phyloP scores from a whole-genome alignment of 1,140 invertebrate species.

The Drosophila tristis region DNA sequence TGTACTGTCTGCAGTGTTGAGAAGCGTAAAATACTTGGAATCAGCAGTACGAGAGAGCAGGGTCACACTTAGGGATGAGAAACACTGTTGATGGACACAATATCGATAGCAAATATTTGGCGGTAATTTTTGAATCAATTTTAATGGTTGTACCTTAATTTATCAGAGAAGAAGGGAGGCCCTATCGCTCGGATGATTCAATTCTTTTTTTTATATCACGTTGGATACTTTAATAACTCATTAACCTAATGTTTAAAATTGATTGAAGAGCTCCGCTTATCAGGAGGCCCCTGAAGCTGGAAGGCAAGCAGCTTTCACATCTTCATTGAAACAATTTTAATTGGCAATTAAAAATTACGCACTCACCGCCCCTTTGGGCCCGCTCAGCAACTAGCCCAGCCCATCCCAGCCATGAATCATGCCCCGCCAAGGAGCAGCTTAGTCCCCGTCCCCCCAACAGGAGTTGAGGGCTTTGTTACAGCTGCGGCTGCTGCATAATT shows the following conservation, averaged over 20 bases:
- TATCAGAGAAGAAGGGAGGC: too few relatives aligned
- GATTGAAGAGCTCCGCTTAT: too few relatives aligned
- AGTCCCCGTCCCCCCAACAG: neutral
- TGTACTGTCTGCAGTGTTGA: neutral
- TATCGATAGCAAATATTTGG: too few relatives aligned
- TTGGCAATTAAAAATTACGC: constrained; percentile 78
- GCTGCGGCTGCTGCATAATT: constrained; percentile 56
- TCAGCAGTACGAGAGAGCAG: neutral
- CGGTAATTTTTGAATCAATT: too few relatives aligned
- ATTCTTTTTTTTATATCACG: too few relatives aligned
- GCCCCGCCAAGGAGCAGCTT: constrained; percentile 7
- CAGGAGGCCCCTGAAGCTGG: neutral
- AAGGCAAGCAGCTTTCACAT: constrained; percentile 51
- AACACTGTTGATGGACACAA: too few relatives aligned
- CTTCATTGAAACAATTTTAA: constrained; percentile 67
- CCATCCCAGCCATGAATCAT: constrained; percentile 52
- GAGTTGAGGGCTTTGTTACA: constrained; percentile 20
- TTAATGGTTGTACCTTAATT: too few relatives aligned
- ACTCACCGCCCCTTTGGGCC: constrained; percentile 57
- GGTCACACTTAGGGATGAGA: too few relatives aligned
- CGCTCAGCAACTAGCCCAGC: constrained; percentile 8
- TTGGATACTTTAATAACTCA: neutral
- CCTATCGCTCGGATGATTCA: too few relatives aligned
- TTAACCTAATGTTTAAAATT: too few relatives aligned
- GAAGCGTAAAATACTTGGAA: too few relatives aligned